Evolutionary conservation across 2,888 invertebrate genomes (phyloP), one percentile per base, ranked within the genome.

Genomic region (Drosophila imparisetae): DNA sequence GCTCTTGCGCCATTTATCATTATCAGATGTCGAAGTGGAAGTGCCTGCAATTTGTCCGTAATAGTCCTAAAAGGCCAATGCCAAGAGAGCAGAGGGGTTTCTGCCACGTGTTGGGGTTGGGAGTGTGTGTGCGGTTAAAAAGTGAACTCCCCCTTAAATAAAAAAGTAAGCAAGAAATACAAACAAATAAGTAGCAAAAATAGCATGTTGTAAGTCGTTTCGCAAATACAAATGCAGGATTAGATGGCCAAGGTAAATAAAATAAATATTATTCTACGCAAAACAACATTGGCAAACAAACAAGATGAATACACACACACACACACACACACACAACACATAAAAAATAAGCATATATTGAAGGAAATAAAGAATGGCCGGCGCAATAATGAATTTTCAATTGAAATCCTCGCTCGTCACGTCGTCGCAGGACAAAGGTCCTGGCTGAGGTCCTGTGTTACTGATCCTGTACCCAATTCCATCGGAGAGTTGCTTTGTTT

Each of bases 401-500:
- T 78, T 74, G 74, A 63, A 70, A 52, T 60, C n/a, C 50, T 55
- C 54, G 45, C 52, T 60, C 64, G 68, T 34, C 64, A 42, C 60
- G 29, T 45, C 49, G 49, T 55, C 21, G 34, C 42, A 18, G n/a
- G 53, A 73, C 36, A 36, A 38, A 54, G 36, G 32, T 34, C n/a
- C 48, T 34, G 60, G 29, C 45, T 27, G 60, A 53, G 30, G 58
- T 40, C 42, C 50, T 53, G 30, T 53, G 30, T 2, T 11, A 2
- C 34, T 6, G 24, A 45, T 45, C 15, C 15, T 45, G 24, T 7
- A 11, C 48, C 38, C 63, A 69, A 66, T 66, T 66, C 72, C 78
- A 78, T 81, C 61, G 80, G 72, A 24, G 45, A 45, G 27, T 75
- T 69, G 66, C 73, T 85, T 84, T 85, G 78, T 84, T 84, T 84